Base-by-base conservation (phyloP, 1,140 invertebrate species). In the Lucilia sericata region DNA sequence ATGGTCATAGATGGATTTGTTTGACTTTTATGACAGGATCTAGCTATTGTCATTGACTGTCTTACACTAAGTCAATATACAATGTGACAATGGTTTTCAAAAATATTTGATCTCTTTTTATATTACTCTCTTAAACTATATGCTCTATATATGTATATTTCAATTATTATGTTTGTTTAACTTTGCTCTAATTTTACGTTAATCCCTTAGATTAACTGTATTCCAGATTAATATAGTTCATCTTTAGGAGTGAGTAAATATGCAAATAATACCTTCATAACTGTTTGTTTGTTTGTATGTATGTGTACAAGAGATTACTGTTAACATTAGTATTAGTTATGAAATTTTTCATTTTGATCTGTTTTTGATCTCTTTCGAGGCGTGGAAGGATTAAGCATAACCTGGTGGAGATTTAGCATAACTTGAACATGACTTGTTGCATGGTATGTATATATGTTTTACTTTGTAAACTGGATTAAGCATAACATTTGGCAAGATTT, bases 141-240 rank as follows among this genome's bases (percentile, higher is more conserved):
- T 5, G 5, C 51, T 42, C 1, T 30, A 30, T 3, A 49, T 5
- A 49, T 9, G 1, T 49, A 49, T 12, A 65, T 70, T 7, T 70
- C 76, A 47, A 80, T 80, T 49, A 80, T 80, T 80, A 70, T 70
- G 9, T 70, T 21, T 70, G 65, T 70, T 70, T 70, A 49, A 25
- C n/a, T 49, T 25, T 80, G 76, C 76, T 80, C 76, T 80, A 80
- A 80, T 80, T 80, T 80, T 80, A 49, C 47, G 76, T 80, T 80
- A 80, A 80, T 49, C 76, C n/a, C 76, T 80, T 51, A 49, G 76
- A 80, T 80, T 80, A 80, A 49, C 76, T 80, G 19, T 49, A 30
- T 30, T n/a, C 21, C 65, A 70, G 51, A 55, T 55, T 55, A 55
- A 14, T 42, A 0, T 4, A 7, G 49, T 55, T 55, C 5, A 5